A percentile compares a stretch with the other conserved stretches of the same genome.
Conservation (phyloP, 2,888 invertebrate species). For the Agriopis marginaria region DNA sequence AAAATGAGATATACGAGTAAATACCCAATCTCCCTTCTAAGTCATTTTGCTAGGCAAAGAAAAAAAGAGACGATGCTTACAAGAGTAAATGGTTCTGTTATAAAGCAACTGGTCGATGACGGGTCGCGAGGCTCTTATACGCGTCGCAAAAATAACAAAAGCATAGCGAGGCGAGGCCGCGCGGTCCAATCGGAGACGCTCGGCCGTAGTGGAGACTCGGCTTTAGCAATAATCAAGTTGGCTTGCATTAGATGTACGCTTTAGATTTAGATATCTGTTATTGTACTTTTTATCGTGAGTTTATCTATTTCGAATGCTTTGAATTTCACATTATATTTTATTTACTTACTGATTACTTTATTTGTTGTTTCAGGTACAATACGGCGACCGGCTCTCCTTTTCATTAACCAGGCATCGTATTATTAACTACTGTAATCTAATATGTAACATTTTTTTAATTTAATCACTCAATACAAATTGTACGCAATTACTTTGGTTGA, state of each 20-base stretch:
- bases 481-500: background rate
- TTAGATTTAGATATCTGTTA: background rate
- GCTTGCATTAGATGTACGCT: background rate
- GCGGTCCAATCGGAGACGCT: too few species aligned
- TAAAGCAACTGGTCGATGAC: too few species aligned
- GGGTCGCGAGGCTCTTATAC: too few species aligned
- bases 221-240: conserved; percentile 4
- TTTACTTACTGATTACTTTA: background rate
- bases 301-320: background rate
- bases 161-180: too few species aligned
- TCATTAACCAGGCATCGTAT: background rate
- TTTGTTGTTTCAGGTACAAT: conserved; percentile 30
- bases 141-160: too few species aligned
- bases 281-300: background rate
- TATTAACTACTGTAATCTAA: background rate
- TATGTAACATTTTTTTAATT: background rate
- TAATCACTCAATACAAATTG: background rate
- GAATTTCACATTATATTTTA: background rate
- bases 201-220: too few species aligned
- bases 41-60: too few species aligned
- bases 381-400: background rate
- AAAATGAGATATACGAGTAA: too few species aligned
- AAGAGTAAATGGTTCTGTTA: too few species aligned
- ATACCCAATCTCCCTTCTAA: too few species aligned
- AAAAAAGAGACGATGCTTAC: too few species aligned